These are phyloP conservation scores for Psilopogon haemacephalus DNA, from an alignment of 2,113 vertebrate genomes.

Conservation along the genomic window DNA sequence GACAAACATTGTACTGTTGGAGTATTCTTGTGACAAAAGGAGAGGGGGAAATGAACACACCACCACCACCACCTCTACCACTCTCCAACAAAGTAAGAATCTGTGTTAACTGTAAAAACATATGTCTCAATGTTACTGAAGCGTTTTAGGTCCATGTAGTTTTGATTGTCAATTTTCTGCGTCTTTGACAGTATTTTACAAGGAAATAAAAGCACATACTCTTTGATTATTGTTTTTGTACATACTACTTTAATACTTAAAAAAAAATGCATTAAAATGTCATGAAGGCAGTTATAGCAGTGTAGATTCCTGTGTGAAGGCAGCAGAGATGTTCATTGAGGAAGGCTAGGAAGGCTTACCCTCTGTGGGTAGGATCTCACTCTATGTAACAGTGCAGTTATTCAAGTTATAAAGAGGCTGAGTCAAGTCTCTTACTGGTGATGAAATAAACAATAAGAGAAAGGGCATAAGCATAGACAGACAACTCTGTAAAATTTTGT, in stretches of 20 bases:
- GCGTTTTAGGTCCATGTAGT: not conserved
- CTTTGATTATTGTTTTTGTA: not conserved
- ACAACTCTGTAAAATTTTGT: not conserved
- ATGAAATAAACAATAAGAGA: not conserved
- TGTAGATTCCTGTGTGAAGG: not conserved
- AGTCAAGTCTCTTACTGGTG: not conserved
- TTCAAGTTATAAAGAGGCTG: not conserved
- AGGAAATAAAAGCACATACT: not conserved
- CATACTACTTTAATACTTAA: too few species aligned
- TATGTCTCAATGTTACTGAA: not conserved
- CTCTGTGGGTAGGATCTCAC: not conserved
- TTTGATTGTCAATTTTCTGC: not conserved
- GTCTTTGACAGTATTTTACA: not conserved
- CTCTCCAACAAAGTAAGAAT: not conserved
- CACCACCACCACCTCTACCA: too few species aligned
- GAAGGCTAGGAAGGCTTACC: not conserved
- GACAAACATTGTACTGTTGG: not conserved
- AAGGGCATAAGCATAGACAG: rapidly evolving
- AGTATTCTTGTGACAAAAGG: not conserved
- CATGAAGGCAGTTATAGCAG: not conserved
- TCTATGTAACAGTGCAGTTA: not conserved
- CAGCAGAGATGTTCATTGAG: not conserved
- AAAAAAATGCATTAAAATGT: not conserved
- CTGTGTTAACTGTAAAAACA: not conserved
- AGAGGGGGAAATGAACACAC: not conserved